Evolutionary conservation across 1,140 invertebrate species (phyloP).

Genomic region (Drosophila kikkawai): DNA sequence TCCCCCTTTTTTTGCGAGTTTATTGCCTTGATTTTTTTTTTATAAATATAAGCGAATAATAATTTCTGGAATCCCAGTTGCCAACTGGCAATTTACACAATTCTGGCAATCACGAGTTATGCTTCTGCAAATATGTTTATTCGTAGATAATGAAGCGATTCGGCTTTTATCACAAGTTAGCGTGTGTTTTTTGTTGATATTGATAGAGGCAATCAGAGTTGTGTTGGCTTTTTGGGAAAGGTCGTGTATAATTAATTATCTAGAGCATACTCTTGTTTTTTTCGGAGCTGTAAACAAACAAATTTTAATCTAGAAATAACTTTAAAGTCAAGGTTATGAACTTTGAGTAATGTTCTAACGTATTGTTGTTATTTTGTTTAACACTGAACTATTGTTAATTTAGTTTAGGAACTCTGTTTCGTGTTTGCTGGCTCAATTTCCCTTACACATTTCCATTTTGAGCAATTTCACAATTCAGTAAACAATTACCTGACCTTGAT

Average conservation of each 20-base stretch:
- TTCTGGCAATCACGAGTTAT: slow-evolving; percentile 44
- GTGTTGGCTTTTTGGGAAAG: slow-evolving; percentile 40
- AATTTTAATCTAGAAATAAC: neutral
- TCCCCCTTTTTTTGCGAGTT: neutral
- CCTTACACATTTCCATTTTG: neutral
- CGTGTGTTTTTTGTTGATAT: slow-evolving; percentile 27
- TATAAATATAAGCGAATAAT: slow-evolving; percentile 9
- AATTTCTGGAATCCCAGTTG: slow-evolving; percentile 27
- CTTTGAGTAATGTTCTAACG: neutral
- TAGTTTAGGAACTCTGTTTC: neutral
- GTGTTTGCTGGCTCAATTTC: neutral
- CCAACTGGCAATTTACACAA: slow-evolving; percentile 45
- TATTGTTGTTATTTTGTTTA: neutral
- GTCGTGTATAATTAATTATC: slow-evolving; percentile 55
- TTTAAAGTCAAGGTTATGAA: slow-evolving; percentile 27
- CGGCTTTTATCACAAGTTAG: slow-evolving; percentile 38
- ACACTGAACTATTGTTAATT: neutral
- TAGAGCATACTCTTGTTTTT: neutral
- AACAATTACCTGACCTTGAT: slow-evolving; percentile 42
- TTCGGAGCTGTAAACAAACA: slow-evolving; percentile 19
- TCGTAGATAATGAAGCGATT: slow-evolving; percentile 28
- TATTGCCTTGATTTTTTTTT: slow-evolving; percentile 22
- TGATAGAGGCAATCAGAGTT: slow-evolving; percentile 30
- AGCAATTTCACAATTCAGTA: slow-evolving; percentile 31
- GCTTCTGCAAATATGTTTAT: slow-evolving; percentile 8